These are phyloP conservation scores for Neoaliturus tenellus DNA, from an alignment of 2,888 invertebrate species.

Conservation along the genomic window DNA sequence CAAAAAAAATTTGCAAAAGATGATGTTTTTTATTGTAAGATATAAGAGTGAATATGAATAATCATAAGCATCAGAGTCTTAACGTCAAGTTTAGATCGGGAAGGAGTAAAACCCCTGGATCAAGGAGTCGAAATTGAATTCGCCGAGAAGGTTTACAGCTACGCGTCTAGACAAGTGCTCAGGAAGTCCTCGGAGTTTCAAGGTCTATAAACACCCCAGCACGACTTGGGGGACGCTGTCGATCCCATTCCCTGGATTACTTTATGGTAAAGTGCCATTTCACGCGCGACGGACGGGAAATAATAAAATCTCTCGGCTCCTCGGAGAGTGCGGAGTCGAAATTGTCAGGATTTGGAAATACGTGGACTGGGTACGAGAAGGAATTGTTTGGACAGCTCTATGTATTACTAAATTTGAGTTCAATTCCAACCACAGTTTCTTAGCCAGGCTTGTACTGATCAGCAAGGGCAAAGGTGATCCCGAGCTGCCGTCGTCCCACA, in stretches of 20 bases:
- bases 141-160: not conserved
- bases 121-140: constrained; percentile 1
- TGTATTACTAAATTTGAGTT: too few species aligned
- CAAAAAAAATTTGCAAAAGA: too few species aligned
- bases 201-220: constrained; percentile 43
- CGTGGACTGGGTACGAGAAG: not conserved
- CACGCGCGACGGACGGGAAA: constrained; percentile 31
- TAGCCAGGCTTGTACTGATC: too few species aligned
- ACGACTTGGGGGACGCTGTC: constrained; percentile 25
- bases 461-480: too few species aligned
- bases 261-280: constrained; percentile 39
- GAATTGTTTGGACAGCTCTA: not conserved
- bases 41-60: too few species aligned
- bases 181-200: constrained; percentile 25
- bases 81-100: too few species aligned
- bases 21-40: too few species aligned
- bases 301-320: constrained; percentile 40
- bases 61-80: too few species aligned
- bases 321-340: constrained; percentile 18
- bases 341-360: constrained; percentile 21
- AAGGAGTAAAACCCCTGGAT: too few species aligned
- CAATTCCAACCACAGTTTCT: too few species aligned
- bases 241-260: constrained; percentile 43
- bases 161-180: constrained; percentile 7
- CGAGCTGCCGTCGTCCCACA: too few species aligned